phyloP scores from a whole-genome alignment of 2,797 vertebrate genomes.

The Squalus acanthias region DNA sequence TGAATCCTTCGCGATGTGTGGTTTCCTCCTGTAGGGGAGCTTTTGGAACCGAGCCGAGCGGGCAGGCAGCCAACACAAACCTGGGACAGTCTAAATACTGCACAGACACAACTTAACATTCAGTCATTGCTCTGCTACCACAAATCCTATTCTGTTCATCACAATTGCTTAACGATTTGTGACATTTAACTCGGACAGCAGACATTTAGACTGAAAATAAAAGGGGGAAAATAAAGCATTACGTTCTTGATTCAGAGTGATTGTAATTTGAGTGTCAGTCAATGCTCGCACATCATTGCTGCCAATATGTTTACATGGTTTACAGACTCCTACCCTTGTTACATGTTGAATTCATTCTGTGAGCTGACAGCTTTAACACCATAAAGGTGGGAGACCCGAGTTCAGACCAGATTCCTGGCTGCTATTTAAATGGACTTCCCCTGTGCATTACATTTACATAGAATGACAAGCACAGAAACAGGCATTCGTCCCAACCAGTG shows the following conservation, averaged over 20 bases:
- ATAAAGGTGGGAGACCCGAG: background rate
- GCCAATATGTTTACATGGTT: background rate
- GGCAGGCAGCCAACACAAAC: conserved; percentile 55
- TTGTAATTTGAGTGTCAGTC: background rate
- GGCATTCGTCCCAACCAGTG: background rate
- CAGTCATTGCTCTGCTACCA: conserved; percentile 55
- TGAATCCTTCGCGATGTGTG: conserved; percentile 48
- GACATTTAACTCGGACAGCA: background rate
- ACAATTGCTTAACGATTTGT: background rate
- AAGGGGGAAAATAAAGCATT: background rate
- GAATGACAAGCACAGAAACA: background rate
- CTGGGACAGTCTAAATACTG: conserved; percentile 50
- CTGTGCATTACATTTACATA: background rate
- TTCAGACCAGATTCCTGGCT: background rate
- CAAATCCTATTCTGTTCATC: conserved; percentile 34
- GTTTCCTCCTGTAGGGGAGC: conserved; percentile 49
- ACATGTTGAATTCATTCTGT: background rate
- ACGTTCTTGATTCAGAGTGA: background rate
- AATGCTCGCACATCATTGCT: background rate
- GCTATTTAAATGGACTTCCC: background rate
- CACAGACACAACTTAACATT: conserved; percentile 45
- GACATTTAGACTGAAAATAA: background rate
- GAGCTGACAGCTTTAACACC: background rate
- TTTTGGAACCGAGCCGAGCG: conserved; percentile 48
- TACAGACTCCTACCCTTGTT: background rate